Conservation (phyloP, 2,113 vertebrate genomes). For the Ploceus nigricollis region DNA sequence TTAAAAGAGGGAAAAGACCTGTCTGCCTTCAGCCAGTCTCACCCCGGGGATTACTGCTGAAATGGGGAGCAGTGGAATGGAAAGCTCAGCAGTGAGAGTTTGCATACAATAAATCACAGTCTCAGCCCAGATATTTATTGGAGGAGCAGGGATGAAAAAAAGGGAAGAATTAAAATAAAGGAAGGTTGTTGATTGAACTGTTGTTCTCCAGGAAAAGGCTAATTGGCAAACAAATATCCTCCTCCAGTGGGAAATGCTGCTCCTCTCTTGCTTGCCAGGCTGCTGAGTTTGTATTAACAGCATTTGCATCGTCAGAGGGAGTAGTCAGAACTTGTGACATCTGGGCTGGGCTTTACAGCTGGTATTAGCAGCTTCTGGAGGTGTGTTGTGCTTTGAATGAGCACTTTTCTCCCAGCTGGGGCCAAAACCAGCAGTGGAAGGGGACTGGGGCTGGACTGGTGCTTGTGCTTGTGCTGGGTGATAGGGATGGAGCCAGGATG, state of each 20-base stretch:
- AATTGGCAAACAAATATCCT: conserved; percentile 48
- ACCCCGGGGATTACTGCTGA: conserved; percentile 27
- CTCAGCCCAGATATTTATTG: conserved; percentile 10
- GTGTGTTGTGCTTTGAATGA: neutral
- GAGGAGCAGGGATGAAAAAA: neutral
- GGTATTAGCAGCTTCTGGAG: neutral
- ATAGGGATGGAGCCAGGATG: neutral
- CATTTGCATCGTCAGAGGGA: neutral
- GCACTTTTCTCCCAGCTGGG: neutral
- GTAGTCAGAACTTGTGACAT: neutral
- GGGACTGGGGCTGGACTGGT: neutral
- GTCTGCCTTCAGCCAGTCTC: neutral
- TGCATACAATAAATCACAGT: conserved; percentile 36
- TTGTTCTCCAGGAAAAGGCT: conserved; percentile 44
- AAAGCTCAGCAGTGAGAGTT: conserved; percentile 42
- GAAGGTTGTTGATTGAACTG: neutral
- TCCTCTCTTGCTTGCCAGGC: neutral
- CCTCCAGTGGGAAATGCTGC: neutral
- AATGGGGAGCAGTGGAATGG: conserved; percentile 44
- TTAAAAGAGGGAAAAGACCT: conserved; percentile 23
- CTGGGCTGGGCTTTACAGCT: neutral
- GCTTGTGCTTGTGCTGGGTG: neutral
- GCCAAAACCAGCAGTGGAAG: neutral
- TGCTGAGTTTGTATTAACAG: neutral
- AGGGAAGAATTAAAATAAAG: neutral